phyloP scores from a whole-genome alignment of 2,797 vertebrate species.

The Pipistrellus nathusii region DNA sequence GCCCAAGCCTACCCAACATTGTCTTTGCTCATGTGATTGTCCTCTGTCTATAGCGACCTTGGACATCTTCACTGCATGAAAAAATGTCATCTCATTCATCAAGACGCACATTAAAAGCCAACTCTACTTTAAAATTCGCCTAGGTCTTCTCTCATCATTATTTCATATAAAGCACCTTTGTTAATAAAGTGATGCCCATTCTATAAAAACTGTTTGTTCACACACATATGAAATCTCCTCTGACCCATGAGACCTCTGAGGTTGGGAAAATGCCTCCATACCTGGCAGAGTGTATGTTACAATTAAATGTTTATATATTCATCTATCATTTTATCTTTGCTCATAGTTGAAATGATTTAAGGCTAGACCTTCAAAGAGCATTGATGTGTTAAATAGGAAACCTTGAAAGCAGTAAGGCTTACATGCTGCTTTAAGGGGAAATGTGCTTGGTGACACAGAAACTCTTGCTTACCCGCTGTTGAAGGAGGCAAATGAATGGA shows the following conservation, averaged over 20 bases:
- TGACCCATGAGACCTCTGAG: not conserved
- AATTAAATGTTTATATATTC: conserved; percentile 49
- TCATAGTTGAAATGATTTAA: conserved; percentile 64
- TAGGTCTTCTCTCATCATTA: not conserved
- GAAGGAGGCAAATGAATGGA: not conserved
- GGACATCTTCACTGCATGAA: not conserved
- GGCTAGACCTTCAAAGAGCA: conserved; percentile 55
- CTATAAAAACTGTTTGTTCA: not conserved
- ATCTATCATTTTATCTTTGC: conserved; percentile 54
- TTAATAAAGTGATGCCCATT: not conserved
- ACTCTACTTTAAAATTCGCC: not conserved
- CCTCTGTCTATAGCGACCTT: not conserved
- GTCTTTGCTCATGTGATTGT: not conserved
- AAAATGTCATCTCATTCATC: not conserved
- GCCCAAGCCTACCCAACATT: not conserved
- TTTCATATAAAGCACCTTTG: not conserved
- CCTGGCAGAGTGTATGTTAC: not conserved
- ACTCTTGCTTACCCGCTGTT: not conserved
- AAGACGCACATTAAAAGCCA: conserved; percentile 16
- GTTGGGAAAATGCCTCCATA: not conserved
- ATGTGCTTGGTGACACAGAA: not conserved
- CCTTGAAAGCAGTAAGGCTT: conserved; percentile 22
- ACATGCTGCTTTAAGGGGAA: not conserved
- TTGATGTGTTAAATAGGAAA: conserved; percentile 60
- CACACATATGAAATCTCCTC: not conserved